Percentiles rank a stretch among this genome's conserved stretches.
phyloP scores from a whole-genome alignment of 2,113 vertebrate species.

The Hassar affinis region DNA sequence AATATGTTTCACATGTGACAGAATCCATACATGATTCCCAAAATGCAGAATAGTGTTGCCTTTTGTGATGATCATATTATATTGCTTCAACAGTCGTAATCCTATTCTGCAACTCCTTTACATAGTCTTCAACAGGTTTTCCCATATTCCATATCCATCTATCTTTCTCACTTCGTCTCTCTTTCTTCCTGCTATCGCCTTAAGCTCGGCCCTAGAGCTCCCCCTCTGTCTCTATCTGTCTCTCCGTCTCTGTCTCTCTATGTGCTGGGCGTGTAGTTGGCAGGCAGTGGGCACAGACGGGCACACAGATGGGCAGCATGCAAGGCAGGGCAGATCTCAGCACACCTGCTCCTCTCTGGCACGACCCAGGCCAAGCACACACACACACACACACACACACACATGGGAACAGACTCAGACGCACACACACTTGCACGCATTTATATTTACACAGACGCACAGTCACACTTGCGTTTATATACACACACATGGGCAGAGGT shows the following conservation, averaged over 20 bases:
- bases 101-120: constrained; percentile 7
- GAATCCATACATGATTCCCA: not conserved
- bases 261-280: constrained; percentile 56
- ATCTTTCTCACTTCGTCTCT: constrained; percentile 7
- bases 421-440: constrained; percentile 57
- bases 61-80: not conserved
- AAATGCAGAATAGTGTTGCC: not conserved
- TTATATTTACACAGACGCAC: constrained; percentile 51
- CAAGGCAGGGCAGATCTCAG: constrained; percentile 71
- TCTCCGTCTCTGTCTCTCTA: constrained; percentile 59
- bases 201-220: constrained; percentile 26
- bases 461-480: constrained; percentile 38
- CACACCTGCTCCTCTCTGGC: constrained; percentile 80
- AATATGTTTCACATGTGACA: not conserved
- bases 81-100: not conserved
- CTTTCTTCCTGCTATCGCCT: constrained; percentile 5
- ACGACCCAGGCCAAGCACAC: constrained; percentile 57
- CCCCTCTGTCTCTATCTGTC: constrained; percentile 52
- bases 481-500: constrained; percentile 40
- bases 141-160: not conserved
- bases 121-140: constrained; percentile 31
- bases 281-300: constrained; percentile 76
- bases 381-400: constrained; percentile 55
- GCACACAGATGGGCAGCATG: constrained; percentile 79
- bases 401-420: constrained; percentile 42